Evolutionary conservation across 64 coral and sea anemone species (phyloP).

Genomic region (Anthopleura sola): DNA sequence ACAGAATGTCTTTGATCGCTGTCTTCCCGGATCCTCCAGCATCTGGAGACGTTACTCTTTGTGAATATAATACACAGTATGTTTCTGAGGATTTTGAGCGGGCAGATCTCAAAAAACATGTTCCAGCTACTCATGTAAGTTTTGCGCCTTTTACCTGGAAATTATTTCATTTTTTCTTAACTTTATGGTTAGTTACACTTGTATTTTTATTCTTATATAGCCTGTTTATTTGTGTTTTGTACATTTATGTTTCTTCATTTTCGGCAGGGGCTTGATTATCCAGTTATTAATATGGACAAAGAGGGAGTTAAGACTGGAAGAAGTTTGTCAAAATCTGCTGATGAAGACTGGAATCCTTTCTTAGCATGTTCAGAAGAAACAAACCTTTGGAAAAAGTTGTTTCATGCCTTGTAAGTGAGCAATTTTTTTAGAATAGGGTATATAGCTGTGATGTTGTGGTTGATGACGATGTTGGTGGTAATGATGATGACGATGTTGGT

Average conservation of each 20-base stretch:
- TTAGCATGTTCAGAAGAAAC: slow-evolving; percentile 33
- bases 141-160: not conserved
- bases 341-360: slow-evolving; percentile 52
- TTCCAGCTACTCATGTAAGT: not conserved
- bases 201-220: not conserved
- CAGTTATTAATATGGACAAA: slow-evolving; percentile 25
- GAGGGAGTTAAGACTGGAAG: slow-evolving; percentile 31
- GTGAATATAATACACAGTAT: slow-evolving; percentile 71
- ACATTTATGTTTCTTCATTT: not conserved
- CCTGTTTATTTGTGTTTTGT: not conserved
- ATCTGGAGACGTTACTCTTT: slow-evolving; percentile 67
- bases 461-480: not conserved
- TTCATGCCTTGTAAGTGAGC: slow-evolving; percentile 43
- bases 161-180: not conserved
- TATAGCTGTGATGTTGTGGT: not conserved
- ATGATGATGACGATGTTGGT: too few species aligned
- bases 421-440: not conserved
- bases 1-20: slow-evolving; percentile 50
- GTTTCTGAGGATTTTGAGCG: slow-evolving; percentile 49
- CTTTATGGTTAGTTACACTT: not conserved
- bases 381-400: slow-evolving; percentile 45
- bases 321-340: slow-evolving; percentile 32
- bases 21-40: slow-evolving; percentile 60
- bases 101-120: slow-evolving; percentile 21
- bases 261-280: slow-evolving; percentile 47